Base-by-base conservation (phyloP, 2,113 vertebrate species). In the Myiopsitta monachus region DNA sequence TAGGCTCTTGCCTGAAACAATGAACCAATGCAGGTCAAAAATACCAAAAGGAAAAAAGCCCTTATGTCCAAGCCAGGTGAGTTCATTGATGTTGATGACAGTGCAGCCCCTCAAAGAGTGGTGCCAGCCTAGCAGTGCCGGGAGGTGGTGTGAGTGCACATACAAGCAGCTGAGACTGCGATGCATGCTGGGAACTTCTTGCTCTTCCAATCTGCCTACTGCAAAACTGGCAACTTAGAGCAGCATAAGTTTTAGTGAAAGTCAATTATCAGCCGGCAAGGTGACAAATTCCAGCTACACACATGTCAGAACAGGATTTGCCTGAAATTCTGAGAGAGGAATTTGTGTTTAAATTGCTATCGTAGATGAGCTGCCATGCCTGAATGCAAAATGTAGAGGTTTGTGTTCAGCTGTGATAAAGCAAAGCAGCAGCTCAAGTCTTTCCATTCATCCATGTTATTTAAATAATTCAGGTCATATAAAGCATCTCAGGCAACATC, bases 161-260 rank as follows among this genome's bases (percentile, higher is more conserved):
- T 7, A 11, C 0, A 2, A 62, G 28, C 24, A 63, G 22, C 49
- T 67, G 69, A 55, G 11, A 26, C 41, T 62, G 14, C 9, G 31
- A 24, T 18, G 11, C 23, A 10, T 1, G 2, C 0, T 0, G 1
- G 28, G 15, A 82, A 22, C 46, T 69, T 74, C 31, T 57, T 70
- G 31, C 17, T 89, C 15, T 84, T 92, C 41, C 3, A 15, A 14
- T 41, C 10, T 51, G 10, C 6, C 9, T 61, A 19, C 39, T 57
- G 28, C 18, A 63, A 85, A 93, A 63, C n/a, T 43, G 33, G 4
- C 18, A 27, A 9, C 0, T 59, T 51, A 72, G 54, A 87, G 23
- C 4, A 51, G 22, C 5, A 13, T 41, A 75, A 77, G 3, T 81
- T 81, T 78, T 64, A 51, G 23, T 39, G 39, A 54, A 87, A 70